These are phyloP conservation scores for Enchytraeus crypticus DNA, from an alignment of 2,888 invertebrate genomes.

Conservation along the genomic window DNA sequence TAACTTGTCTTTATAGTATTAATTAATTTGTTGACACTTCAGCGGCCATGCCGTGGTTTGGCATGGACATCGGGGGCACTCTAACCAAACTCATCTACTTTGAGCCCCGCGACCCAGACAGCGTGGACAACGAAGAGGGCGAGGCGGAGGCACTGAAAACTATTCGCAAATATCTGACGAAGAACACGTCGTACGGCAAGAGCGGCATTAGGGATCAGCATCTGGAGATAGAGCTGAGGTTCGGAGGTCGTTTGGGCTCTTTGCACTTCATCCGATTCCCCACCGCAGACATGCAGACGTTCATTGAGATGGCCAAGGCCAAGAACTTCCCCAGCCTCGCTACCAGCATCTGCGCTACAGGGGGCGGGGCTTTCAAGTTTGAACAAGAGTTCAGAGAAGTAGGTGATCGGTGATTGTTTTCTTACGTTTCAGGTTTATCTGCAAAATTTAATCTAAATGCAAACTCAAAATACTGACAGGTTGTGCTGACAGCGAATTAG, in stretches of 20 bases:
- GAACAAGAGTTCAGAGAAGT: constrained; percentile 79
- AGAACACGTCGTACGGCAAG: constrained; percentile 48
- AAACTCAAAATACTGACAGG: too few species aligned
- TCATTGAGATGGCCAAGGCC: constrained; percentile 80
- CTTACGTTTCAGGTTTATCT: too few species aligned
- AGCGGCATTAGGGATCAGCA: constrained; percentile 46
- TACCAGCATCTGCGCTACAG: constrained; percentile 93
- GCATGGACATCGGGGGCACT: constrained; percentile 97
- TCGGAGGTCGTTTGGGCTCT: constrained; percentile 71
- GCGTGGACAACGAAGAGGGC: too few species aligned
- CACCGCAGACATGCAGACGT: constrained; percentile 87
- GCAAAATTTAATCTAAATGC: too few species aligned
- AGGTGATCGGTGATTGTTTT: too few species aligned
- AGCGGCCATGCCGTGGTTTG: constrained; percentile 76
- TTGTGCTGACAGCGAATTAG: too few species aligned
- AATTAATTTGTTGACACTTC: too few species aligned
- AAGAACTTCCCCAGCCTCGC: constrained; percentile 93
- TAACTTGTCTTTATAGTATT: too few species aligned
- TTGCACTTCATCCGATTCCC: constrained; percentile 97
- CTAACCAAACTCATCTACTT: constrained; percentile 95
- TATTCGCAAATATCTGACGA: constrained; percentile 75
- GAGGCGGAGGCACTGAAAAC: constrained; percentile 76
- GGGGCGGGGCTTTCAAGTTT: constrained; percentile 95
- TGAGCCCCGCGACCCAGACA: constrained; percentile 87
- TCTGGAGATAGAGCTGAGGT: constrained; percentile 54